phyloP scores from a whole-genome alignment of 2,797 vertebrate species.

The Anguilla anguilla region DNA sequence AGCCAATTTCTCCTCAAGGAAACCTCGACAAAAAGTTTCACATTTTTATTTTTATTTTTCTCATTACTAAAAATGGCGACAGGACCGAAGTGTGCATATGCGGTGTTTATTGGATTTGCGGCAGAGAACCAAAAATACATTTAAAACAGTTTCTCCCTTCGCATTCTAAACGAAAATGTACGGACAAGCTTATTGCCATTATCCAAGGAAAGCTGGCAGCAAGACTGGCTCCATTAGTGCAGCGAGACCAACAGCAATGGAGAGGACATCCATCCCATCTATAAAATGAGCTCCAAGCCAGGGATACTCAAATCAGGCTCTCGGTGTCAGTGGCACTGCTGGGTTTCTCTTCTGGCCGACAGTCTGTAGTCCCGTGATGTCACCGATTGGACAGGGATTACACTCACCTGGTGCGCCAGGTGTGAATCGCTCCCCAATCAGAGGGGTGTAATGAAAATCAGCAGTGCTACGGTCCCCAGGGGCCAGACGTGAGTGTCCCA shows the following conservation, averaged over 20 bases:
- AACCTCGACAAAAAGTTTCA: neutral
- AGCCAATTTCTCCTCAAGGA: constrained; percentile 15
- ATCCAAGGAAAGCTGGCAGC: neutral
- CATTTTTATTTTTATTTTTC: neutral
- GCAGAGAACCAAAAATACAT: neutral
- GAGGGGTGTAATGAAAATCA: neutral
- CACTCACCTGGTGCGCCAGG: neutral
- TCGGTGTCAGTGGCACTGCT: neutral
- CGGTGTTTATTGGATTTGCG: neutral
- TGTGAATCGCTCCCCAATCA: neutral
- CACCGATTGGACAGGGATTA: neutral
- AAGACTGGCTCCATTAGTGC: neutral
- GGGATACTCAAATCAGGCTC: neutral
- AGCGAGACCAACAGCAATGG: neutral
- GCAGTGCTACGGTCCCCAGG: no score
- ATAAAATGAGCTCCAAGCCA: neutral
- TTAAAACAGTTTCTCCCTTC: neutral
- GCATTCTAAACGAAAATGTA: neutral
- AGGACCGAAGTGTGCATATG: neutral
- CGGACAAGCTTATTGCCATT: neutral
- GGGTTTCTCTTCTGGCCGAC: neutral
- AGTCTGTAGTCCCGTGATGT: no score
- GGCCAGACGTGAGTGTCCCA: neutral
- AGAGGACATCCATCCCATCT: neutral
- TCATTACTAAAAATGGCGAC: neutral